Percentiles rank a stretch among this genome's conserved stretches.
phyloP scores from a whole-genome alignment of 2,888 invertebrate genomes.

The Andrena chrysosceles region DNA sequence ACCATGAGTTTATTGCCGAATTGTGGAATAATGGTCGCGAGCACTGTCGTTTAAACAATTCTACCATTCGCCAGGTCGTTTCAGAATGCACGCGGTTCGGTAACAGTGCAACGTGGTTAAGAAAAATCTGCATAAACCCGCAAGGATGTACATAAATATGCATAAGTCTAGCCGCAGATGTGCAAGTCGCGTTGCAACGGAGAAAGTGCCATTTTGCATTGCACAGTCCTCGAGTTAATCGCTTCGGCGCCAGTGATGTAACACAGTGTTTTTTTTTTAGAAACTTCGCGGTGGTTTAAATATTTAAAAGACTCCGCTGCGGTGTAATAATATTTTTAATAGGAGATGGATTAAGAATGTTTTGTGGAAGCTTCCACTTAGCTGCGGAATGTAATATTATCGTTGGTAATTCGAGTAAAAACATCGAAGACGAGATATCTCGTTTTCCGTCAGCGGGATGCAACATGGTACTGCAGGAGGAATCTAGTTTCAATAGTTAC shows the following conservation, averaged over 20 bases:
- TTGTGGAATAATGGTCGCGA: background rate
- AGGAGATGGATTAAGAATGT: too few relatives aligned
- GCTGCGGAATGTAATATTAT: too few relatives aligned
- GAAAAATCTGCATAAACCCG: constrained; percentile 35
- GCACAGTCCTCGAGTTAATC: background rate
- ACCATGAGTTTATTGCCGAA: background rate
- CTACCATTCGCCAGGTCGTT: background rate
- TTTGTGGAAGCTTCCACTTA: too few relatives aligned
- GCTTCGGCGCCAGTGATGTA: background rate
- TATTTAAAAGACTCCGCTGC: background rate
- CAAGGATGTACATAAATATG: constrained; percentile 23
- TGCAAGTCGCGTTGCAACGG: background rate
- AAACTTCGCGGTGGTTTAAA: background rate
- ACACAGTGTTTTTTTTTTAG: background rate
- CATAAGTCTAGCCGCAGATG: constrained; percentile 13
- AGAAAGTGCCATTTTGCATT: background rate
- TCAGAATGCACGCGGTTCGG: background rate
- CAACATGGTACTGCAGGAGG: background rate
- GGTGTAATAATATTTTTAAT: too few relatives aligned
- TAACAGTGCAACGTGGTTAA: background rate
- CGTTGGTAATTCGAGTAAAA: background rate
- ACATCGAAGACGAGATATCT: background rate
- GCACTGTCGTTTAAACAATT: background rate
- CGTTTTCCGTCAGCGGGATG: background rate
- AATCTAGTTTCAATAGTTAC: background rate